phyloP scores from a whole-genome alignment of 2,888 invertebrate species.

The Leptopilina drosophilae region DNA sequence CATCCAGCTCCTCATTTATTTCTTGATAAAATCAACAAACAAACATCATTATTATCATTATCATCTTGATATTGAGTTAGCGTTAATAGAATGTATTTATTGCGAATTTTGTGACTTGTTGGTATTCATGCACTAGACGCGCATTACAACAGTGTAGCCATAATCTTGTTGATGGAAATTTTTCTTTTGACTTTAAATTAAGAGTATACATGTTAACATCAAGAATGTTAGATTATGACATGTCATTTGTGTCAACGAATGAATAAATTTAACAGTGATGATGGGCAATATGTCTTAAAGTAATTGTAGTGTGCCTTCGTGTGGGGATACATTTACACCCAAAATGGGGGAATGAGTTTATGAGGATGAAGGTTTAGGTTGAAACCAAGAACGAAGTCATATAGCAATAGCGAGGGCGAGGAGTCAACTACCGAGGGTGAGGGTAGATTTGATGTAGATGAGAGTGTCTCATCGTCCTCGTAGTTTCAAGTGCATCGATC shows the following conservation, averaged over 20 bases:
- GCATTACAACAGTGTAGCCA: too few species aligned
- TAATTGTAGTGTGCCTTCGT: constrained; percentile 64
- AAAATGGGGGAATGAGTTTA: constrained; percentile 57
- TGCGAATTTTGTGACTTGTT: too few species aligned
- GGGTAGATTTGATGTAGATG: constrained; percentile 69
- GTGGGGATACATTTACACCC: constrained; percentile 62
- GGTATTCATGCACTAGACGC: too few species aligned
- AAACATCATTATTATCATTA: too few species aligned
- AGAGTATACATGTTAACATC: constrained; percentile 22
- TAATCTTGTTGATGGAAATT: neutral
- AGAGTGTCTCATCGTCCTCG: constrained; percentile 58
- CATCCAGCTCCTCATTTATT: too few species aligned
- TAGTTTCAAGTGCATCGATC: constrained; percentile 68
- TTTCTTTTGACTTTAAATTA: too few species aligned
- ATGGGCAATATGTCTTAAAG: constrained; percentile 75
- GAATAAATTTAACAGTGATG: constrained; percentile 72
- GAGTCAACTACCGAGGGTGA: constrained; percentile 52
- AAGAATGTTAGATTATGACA: constrained; percentile 72
- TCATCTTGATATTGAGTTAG: too few species aligned
- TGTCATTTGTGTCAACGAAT: constrained; percentile 75
- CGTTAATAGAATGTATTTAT: too few species aligned
- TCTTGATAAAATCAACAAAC: too few species aligned
- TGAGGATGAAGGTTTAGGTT: constrained; percentile 52
- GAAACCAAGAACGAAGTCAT: constrained; percentile 49
- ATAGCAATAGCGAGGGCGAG: constrained; percentile 50